Conservation (phyloP, 2,113 vertebrate species). For the Corythornis vintsioides region DNA sequence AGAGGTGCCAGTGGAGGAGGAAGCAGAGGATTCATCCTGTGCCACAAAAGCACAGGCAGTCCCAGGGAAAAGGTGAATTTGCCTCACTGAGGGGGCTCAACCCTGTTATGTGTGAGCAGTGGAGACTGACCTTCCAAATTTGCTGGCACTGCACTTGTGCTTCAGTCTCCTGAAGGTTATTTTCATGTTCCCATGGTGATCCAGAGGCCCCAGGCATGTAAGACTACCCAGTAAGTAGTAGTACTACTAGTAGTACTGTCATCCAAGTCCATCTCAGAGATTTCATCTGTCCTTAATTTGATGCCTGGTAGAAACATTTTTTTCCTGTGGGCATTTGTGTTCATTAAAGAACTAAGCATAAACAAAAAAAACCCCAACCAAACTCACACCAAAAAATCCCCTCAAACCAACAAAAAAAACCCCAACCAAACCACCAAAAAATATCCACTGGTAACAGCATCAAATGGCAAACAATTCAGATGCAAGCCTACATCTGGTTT, state of each 20-base stretch:
- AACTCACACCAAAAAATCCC: background rate
- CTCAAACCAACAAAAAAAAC: no score
- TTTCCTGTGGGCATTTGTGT: background rate
- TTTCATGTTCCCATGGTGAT: background rate
- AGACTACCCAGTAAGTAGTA: background rate
- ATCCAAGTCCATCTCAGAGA: background rate
- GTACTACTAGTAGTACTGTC: background rate
- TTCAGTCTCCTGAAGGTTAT: background rate
- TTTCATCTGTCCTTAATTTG: constrained; percentile 8
- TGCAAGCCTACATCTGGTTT: background rate
- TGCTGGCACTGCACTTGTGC: background rate
- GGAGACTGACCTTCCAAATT: background rate
- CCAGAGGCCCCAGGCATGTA: no score
- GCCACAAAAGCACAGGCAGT: background rate
- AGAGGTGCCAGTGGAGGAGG: background rate
- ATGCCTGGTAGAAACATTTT: background rate
- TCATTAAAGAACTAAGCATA: constrained; percentile 27
- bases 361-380: background rate
- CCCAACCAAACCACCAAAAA: no score
- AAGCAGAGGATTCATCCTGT: background rate
- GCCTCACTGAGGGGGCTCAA: background rate
- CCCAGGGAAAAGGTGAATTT: background rate
- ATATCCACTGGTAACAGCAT: background rate
- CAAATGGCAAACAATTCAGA: background rate
- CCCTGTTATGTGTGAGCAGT: background rate